A percentile compares a stretch with the other conserved stretches of the same genome.
phyloP scores from a whole-genome alignment of 2,888 invertebrate species.

The Oscheius sp. region DNA sequence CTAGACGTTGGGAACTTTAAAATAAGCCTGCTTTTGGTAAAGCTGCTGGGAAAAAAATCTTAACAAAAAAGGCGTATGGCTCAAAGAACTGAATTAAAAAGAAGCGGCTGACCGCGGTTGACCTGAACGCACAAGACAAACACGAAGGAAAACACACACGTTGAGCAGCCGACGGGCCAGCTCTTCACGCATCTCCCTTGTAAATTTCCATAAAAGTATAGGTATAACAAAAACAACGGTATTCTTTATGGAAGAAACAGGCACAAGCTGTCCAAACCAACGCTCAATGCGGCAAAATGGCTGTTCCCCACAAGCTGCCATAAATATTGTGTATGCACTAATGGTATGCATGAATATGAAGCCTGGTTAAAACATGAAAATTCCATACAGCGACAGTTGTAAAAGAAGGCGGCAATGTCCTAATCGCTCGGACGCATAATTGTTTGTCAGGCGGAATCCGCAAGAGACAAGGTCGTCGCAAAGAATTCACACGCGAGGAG shows the following conservation, averaged over 20 bases:
- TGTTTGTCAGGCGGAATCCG: constrained; percentile 38
- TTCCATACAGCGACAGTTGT: constrained; percentile 16
- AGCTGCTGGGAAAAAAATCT: not conserved
- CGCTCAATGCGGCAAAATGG: constrained; percentile 5
- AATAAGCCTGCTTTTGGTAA: not conserved
- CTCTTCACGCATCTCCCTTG: constrained; percentile 25
- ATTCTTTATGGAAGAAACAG: not conserved
- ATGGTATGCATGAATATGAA: not conserved
- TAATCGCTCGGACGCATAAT: constrained; percentile 37
- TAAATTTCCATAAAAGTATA: not conserved
- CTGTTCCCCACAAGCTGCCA: not conserved
- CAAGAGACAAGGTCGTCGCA: constrained; percentile 30
- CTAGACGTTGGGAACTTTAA: too few species aligned
- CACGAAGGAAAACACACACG: constrained; percentile 35
- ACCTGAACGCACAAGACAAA: constrained; percentile 36
- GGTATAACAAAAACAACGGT: not conserved
- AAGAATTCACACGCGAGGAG: constrained; percentile 23
- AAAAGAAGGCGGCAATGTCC: constrained; percentile 35
- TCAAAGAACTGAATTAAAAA: constrained; percentile 8
- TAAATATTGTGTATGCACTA: too few species aligned
- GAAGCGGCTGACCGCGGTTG: constrained; percentile 35
- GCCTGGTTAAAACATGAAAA: constrained; percentile 7
- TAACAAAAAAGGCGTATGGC: not conserved
- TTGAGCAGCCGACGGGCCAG: constrained; percentile 25
- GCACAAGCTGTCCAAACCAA: constrained; percentile 16